phyloP scores from a whole-genome alignment of 2,888 invertebrate genomes.

The Heteropelma amictum region DNA sequence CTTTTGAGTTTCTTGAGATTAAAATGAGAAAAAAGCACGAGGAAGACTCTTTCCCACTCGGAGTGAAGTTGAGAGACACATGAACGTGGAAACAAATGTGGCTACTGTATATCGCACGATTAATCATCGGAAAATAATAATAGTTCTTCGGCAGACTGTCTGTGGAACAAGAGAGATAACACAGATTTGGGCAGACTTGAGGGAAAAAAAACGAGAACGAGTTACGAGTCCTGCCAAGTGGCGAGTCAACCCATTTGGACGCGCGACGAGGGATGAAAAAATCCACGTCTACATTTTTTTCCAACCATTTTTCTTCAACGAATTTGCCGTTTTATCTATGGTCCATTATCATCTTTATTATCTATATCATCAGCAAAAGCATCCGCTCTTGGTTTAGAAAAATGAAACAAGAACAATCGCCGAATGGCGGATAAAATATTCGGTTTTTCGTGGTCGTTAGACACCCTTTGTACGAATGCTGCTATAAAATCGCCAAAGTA shows the following conservation, averaged over 20 bases:
- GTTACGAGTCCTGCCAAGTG: conserved; percentile 10
- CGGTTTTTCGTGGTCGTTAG: too few relatives aligned
- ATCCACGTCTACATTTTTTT: neutral
- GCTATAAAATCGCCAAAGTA: too few relatives aligned
- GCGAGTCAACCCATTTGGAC: neutral
- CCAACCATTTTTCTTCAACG: too few relatives aligned
- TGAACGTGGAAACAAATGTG: neutral
- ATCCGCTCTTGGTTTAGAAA: too few relatives aligned
- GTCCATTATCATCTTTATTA: too few relatives aligned
- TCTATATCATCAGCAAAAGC: too few relatives aligned
- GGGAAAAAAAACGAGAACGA: neutral
- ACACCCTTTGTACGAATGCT: too few relatives aligned
- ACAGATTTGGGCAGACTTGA: neutral
- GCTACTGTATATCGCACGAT: neutral
- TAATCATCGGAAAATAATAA: conserved; percentile 3
- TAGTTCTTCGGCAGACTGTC: conserved; percentile 4
- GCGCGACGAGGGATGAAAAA: too few relatives aligned
- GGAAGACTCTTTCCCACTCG: neutral
- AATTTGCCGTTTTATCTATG: too few relatives aligned
- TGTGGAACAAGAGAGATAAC: neutral
- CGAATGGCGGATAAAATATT: too few relatives aligned
- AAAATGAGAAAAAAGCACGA: conserved; percentile 2
- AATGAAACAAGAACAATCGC: too few relatives aligned
- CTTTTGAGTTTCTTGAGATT: neutral
- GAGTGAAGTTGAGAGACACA: neutral